phyloP scores from a whole-genome alignment of 1,140 invertebrate genomes.

The Contarinia nasturtii region DNA sequence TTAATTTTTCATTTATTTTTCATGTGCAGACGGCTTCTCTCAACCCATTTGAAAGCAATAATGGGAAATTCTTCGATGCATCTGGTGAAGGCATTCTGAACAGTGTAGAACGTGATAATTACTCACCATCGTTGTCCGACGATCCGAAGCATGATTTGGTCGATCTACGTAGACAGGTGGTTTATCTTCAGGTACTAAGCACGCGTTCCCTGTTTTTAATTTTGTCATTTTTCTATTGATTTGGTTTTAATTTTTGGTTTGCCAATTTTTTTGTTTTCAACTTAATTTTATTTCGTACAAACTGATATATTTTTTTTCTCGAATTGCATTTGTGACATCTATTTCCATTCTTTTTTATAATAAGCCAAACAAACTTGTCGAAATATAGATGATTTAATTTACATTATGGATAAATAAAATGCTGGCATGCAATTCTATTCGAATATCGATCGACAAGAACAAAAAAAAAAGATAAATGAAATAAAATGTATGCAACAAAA shows the following conservation, averaged over 20 bases:
- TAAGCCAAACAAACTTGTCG: too few species aligned
- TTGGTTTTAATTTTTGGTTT: too few species aligned
- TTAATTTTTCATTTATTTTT: background rate
- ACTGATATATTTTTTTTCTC: background rate
- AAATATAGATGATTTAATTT: too few species aligned
- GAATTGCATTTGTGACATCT: too few species aligned
- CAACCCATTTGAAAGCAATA: conserved; percentile 69
- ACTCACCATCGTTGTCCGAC: conserved; percentile 27
- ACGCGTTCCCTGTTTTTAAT: conserved; percentile 8
- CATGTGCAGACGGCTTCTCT: conserved; percentile 51
- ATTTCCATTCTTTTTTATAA: too few species aligned
- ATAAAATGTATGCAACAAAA: too few species aligned
- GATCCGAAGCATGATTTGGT: conserved; percentile 39
- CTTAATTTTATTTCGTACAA: background rate
- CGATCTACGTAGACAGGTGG: conserved; percentile 57
- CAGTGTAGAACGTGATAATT: conserved; percentile 27
- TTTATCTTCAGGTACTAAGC: conserved; percentile 47
- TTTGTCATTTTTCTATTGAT: too few species aligned
- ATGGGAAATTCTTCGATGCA: conserved; percentile 46
- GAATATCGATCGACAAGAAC: too few species aligned
- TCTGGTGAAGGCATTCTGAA: conserved; percentile 28
- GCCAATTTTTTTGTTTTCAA: background rate
- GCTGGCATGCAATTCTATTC: too few species aligned
- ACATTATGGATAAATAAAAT: too few species aligned
- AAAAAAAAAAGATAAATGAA: too few species aligned